These are phyloP conservation scores for Sebastes nivosus DNA, from an alignment of 2,797 vertebrate species.

Conservation along the genomic window DNA sequence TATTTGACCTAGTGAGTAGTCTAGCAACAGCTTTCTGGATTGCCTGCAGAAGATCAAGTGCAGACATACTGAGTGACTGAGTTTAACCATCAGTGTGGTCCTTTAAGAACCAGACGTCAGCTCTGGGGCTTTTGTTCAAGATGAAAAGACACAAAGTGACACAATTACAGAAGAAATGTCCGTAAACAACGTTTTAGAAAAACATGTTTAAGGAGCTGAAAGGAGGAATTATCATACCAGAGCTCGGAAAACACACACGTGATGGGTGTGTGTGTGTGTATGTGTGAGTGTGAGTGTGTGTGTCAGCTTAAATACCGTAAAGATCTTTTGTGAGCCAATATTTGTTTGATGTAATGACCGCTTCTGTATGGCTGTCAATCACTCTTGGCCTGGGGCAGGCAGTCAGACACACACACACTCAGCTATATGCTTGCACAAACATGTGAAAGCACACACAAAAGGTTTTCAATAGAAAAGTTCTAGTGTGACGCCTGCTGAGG, in stretches of 20 bases:
- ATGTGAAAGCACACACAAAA: constrained; percentile 8
- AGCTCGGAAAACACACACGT: constrained; percentile 2
- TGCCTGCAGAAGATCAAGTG: too few relatives aligned
- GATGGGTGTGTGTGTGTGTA: constrained; percentile 27
- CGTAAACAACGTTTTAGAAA: constrained; percentile 39
- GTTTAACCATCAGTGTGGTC: neutral
- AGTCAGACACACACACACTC: neutral
- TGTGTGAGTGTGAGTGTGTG: neutral
- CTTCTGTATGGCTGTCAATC: constrained; percentile 47
- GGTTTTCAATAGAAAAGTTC: neutral
- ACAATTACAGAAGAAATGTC: constrained; percentile 16
- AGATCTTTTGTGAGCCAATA: constrained; percentile 49
- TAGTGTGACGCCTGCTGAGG: neutral
- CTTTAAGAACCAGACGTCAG: constrained; percentile 1
- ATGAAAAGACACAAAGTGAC: constrained; percentile 4
- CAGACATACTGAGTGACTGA: neutral
- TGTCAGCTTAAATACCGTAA: constrained; percentile 33
- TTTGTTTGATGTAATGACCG: constrained; percentile 45
- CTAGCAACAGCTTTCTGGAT: neutral
- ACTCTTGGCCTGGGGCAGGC: neutral
- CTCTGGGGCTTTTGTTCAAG: neutral
- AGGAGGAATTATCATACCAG: constrained; percentile 64
- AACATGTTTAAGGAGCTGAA: constrained; percentile 35
- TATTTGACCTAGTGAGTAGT: neutral
- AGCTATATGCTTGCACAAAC: neutral